phyloP scores from a whole-genome alignment of 1,140 invertebrate species.

The Teleogryllus occipitalis region DNA sequence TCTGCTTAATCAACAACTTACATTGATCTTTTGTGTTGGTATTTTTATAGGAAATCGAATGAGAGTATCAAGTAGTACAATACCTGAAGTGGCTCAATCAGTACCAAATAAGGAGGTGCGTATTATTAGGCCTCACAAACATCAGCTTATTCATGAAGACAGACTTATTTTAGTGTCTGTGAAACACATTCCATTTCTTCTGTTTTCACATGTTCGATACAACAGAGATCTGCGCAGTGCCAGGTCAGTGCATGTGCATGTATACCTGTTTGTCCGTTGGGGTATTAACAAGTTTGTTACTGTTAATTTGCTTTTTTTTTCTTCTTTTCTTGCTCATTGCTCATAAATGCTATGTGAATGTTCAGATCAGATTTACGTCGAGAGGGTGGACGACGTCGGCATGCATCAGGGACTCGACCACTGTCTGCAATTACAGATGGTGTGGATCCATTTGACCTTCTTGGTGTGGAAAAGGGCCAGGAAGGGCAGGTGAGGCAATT shows the following conservation, averaged over 20 bases:
- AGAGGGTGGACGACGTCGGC: constrained; percentile 67
- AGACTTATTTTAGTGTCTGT: constrained; percentile 63
- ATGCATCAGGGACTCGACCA: constrained; percentile 71
- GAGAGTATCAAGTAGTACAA: constrained; percentile 27
- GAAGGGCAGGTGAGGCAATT: constrained; percentile 60
- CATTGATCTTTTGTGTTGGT: not conserved
- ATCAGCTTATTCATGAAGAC: constrained; percentile 63
- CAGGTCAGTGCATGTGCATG: constrained; percentile 42
- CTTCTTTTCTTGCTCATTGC: not conserved
- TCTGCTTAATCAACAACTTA: not conserved
- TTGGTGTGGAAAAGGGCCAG: constrained; percentile 71
- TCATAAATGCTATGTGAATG: not conserved
- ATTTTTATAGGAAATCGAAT: not conserved
- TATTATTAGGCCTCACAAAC: constrained; percentile 46
- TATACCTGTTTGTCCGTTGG: not conserved
- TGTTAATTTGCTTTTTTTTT: not conserved
- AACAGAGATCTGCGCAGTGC: constrained; percentile 53
- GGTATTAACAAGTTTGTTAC: not conserved
- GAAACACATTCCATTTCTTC: constrained; percentile 63
- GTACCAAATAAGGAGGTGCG: constrained; percentile 46
- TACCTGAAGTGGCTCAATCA: constrained; percentile 36
- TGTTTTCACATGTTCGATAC: constrained; percentile 78
- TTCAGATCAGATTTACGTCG: constrained; percentile 59
- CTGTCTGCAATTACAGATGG: constrained; percentile 75
- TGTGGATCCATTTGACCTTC: constrained; percentile 72